Percentiles rank a stretch among this genome's conserved stretches.
phyloP scores from a whole-genome alignment of 2,888 invertebrate species.

The Clostera curtula region DNA sequence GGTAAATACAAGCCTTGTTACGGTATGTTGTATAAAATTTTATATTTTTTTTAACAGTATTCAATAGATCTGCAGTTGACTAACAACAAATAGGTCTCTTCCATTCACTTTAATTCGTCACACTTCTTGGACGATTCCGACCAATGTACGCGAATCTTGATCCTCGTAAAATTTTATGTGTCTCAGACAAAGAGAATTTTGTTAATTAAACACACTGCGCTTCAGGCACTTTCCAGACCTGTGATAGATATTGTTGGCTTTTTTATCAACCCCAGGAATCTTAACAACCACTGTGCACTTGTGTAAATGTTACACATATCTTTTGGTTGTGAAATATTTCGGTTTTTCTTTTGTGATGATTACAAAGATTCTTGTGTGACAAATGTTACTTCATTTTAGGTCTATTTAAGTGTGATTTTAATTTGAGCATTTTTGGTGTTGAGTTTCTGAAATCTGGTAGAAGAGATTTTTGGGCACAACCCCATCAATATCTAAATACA shows the following conservation, averaged over 20 bases:
- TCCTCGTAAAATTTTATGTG: slow-evolving; percentile 73
- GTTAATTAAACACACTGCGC: slow-evolving; percentile 66
- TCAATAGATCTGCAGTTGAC: too few relatives aligned
- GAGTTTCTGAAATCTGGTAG: too few relatives aligned
- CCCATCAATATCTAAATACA: too few relatives aligned
- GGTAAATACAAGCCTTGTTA: too few relatives aligned
- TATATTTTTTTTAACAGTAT: too few relatives aligned
- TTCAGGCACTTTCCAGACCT: slow-evolving; percentile 36
- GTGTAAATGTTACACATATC: slow-evolving; percentile 11
- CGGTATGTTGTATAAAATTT: too few relatives aligned
- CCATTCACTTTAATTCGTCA: slow-evolving; percentile 23
- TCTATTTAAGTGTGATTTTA: background rate
- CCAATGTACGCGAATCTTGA: slow-evolving; percentile 58
- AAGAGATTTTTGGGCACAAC: too few relatives aligned
- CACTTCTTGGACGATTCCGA: slow-evolving; percentile 36
- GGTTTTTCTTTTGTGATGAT: slow-evolving; percentile 10
- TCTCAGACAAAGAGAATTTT: slow-evolving; percentile 70
- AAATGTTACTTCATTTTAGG: slow-evolving; percentile 6
- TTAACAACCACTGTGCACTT: slow-evolving; percentile 31
- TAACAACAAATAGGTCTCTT: slow-evolving; percentile 14
- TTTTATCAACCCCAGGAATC: slow-evolving; percentile 48
- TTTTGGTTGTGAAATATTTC: slow-evolving; percentile 13
- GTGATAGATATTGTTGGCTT: slow-evolving; percentile 60
- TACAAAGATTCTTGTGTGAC: slow-evolving; percentile 6
- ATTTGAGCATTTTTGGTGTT: background rate